Base-by-base conservation (phyloP, 2,113 vertebrate species). In the Anarrhichthys ocellatus region DNA sequence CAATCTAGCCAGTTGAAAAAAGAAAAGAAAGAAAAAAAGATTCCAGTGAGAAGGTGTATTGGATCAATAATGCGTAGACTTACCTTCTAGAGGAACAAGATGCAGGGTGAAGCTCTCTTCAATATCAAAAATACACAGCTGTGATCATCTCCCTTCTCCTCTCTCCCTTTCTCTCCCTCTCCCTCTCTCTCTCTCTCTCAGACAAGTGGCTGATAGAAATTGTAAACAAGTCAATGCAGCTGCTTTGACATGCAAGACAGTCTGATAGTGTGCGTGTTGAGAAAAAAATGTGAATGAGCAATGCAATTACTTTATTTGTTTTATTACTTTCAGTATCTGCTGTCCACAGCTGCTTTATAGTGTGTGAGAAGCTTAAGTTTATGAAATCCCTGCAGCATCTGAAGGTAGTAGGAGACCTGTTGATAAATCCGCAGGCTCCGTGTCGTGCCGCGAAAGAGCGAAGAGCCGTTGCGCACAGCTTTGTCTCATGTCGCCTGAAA, bases 41-140 rank as follows among this genome's bases (percentile, higher is more conserved):
- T 27, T 58, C 78, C 7, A 48, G 0, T 73, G 17, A 29, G 15
- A 40, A 40, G 18, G 0, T 70, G 4, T 58, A 46, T 44, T 40
- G 1, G 15, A 71, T 24, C 1, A 59, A 3, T 52, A 62, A 64
- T 44, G 9, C 22, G 10, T 2, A 32, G 67, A 84, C 82, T 86
- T 73, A 91, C 90, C 82, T 80, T 58, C 1, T 2, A 56, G 11
- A 14, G 27, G 11, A 9, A 11, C 1, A 42, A 62, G 62, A 76
- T 14, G 48, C n/a, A 70, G 52, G 7, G 48, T 29, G 50, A 69
- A 76, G 46, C 59, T 67, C 40, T 71, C 56, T 52, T 68, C 70
- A 59, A 52, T 48, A 5, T 10, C 27, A 42, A 36, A 58, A 36
- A 68, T 52, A n/a, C 20, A 64, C 22, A 22, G 71, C 58, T 46